phyloP scores from a whole-genome alignment of 2,888 invertebrate genomes.

The Nephrotoma appendiculata region DNA sequence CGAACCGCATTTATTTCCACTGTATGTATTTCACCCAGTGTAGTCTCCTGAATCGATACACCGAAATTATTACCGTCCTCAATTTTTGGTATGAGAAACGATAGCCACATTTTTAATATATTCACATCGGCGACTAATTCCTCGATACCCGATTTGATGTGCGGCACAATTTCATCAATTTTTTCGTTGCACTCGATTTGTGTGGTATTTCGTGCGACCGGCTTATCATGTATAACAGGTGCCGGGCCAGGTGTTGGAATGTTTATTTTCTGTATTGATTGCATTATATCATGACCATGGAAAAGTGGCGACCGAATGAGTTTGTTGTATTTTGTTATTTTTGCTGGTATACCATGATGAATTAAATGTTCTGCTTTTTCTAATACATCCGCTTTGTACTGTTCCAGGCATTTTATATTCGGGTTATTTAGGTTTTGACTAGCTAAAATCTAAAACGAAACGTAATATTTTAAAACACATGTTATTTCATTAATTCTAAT shows the following conservation, averaged over 20 bases:
- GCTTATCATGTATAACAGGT: background rate
- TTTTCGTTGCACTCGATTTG: background rate
- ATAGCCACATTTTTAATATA: slow-evolving; percentile 96
- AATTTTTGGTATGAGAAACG: slow-evolving; percentile 96
- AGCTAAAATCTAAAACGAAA: background rate
- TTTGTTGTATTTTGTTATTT: background rate
- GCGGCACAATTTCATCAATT: background rate
- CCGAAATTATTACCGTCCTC: slow-evolving; percentile 99
- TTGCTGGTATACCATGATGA: background rate
- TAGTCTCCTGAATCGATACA: slow-evolving; percentile 96
- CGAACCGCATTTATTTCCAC: slow-evolving; percentile 96
- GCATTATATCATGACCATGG: background rate
- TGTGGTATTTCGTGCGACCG: background rate
- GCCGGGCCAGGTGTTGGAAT: background rate
- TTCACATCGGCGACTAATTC: slow-evolving; percentile 19
- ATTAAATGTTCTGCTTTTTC: background rate
- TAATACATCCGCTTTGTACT: background rate
- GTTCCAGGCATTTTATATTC: background rate
- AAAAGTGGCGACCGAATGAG: background rate
- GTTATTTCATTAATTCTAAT: background rate
- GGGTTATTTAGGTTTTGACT: background rate
- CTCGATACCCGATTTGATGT: background rate
- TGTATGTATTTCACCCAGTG: slow-evolving; percentile 89
- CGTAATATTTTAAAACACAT: background rate
- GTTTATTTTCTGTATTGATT: background rate